phyloP scores from a whole-genome alignment of 2,113 vertebrate species.

The Aphelocoma coerulescens region DNA sequence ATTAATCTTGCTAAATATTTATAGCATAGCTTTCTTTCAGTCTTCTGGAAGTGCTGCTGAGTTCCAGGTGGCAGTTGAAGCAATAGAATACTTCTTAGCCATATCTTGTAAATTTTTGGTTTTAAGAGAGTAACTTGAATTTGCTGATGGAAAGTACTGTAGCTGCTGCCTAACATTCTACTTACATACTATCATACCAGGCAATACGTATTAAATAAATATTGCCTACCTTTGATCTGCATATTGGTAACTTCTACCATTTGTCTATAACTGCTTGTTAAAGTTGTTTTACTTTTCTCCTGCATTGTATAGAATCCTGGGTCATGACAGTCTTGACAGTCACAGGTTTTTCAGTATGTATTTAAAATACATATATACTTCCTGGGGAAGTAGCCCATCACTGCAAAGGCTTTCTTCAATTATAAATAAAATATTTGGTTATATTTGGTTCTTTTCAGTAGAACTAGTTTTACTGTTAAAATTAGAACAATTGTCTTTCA shows the following conservation, averaged over 20 bases:
- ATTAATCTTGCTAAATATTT: not conserved
- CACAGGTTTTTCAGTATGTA: not conserved
- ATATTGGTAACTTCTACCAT: not conserved
- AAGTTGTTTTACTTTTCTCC: not conserved
- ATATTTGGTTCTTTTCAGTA: not conserved
- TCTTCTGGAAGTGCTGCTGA: not conserved
- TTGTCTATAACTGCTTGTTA: not conserved
- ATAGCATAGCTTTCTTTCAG: not conserved
- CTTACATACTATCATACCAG: not conserved
- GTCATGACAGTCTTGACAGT: not conserved
- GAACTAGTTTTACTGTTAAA: not conserved
- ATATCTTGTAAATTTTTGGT: not conserved
- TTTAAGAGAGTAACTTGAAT: not conserved
- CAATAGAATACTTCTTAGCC: not conserved
- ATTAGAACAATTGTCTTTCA: not conserved
- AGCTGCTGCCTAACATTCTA: not conserved
- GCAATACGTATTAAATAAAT: not conserved
- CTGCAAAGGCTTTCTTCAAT: not conserved
- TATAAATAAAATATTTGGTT: not conserved
- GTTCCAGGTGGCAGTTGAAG: not conserved
- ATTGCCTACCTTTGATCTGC: not conserved
- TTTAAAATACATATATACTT: not conserved
- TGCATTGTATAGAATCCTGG: not conserved
- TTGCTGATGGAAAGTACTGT: not conserved
- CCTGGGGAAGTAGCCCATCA: not conserved